Percentiles rank a stretch among this genome's conserved stretches.
Evolutionary conservation across 2,797 vertebrate genomes (phyloP).

Genomic region (Sebastes nivosus): DNA sequence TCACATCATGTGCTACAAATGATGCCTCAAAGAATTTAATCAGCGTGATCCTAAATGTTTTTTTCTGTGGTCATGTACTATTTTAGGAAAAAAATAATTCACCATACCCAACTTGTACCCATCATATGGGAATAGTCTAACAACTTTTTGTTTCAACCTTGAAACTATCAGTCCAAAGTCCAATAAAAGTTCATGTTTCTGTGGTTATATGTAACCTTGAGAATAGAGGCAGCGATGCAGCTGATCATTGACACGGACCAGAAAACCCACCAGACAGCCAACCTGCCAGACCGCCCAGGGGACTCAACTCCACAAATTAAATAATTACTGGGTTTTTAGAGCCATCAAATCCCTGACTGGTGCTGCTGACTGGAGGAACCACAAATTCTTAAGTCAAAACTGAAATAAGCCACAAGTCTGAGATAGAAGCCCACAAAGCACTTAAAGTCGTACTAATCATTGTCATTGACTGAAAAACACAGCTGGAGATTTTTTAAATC

Average conservation of each 20-base stretch:
- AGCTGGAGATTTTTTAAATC: neutral
- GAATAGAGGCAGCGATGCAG: slow-evolving; percentile 3
- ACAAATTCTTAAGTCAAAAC: neutral
- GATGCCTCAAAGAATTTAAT: neutral
- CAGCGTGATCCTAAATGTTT: neutral
- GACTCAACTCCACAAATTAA: neutral
- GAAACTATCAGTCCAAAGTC: neutral
- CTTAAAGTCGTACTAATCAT: slow-evolving; percentile 2
- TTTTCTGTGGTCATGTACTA: neutral
- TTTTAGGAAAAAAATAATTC: neutral
- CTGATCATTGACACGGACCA: slow-evolving; percentile 9
- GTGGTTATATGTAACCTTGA: slow-evolving; percentile 13
- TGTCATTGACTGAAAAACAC: slow-evolving; percentile 13
- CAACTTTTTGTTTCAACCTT: neutral
- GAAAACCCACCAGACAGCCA: neutral
- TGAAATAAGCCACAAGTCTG: neutral
- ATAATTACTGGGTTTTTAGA: neutral
- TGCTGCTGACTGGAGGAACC: neutral
- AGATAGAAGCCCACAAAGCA: neutral
- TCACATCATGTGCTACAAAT: neutral
- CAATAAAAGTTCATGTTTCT: neutral
- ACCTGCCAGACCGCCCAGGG: neutral
- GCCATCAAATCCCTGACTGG: neutral
- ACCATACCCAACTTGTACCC: neutral
- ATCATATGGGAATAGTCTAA: neutral